Evolutionary conservation across 2,113 vertebrate species (phyloP).

Genomic region (Chunga burmeisteri): DNA sequence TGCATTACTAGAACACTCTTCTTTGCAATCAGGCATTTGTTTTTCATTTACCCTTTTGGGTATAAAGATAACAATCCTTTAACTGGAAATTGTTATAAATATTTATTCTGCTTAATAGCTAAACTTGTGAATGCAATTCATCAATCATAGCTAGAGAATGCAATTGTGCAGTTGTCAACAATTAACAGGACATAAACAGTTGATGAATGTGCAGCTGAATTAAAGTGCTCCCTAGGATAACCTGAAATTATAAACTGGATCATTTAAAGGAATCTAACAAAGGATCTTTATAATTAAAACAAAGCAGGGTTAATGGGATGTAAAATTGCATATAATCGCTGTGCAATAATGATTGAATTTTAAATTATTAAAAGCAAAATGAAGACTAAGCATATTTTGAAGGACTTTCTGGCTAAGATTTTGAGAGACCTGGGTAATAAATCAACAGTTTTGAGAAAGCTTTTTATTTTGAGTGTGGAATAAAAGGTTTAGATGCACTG

Average conservation of each 20-base stretch:
- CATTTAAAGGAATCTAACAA: conserved; percentile 85
- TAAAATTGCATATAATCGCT: conserved; percentile 89
- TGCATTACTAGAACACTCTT: neutral
- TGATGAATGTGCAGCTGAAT: conserved; percentile 86
- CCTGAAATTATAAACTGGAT: conserved; percentile 83
- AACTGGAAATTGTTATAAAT: conserved; percentile 79
- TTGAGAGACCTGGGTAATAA: conserved; percentile 29
- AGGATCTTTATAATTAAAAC: conserved; percentile 91
- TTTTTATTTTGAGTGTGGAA: neutral
- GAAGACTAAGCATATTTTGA: conserved; percentile 57
- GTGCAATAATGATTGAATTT: conserved; percentile 80
- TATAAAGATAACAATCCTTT: conserved; percentile 72
- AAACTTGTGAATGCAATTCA: conserved; percentile 72
- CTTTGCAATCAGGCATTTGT: conserved; percentile 28
- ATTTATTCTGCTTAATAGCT: conserved; percentile 79
- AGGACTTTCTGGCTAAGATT: conserved; percentile 44
- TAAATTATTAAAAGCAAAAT: conserved; percentile 79
- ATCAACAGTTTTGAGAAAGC: conserved; percentile 36
- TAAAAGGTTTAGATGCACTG: neutral
- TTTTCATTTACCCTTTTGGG: conserved; percentile 71
- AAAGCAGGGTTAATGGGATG: conserved; percentile 90
- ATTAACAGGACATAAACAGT: conserved; percentile 84
- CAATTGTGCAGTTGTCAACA: conserved; percentile 87
- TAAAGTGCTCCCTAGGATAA: conserved; percentile 81
- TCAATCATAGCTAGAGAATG: conserved; percentile 80